Conservation (phyloP, 1,140 invertebrate genomes). For the Aricia agestis region DNA sequence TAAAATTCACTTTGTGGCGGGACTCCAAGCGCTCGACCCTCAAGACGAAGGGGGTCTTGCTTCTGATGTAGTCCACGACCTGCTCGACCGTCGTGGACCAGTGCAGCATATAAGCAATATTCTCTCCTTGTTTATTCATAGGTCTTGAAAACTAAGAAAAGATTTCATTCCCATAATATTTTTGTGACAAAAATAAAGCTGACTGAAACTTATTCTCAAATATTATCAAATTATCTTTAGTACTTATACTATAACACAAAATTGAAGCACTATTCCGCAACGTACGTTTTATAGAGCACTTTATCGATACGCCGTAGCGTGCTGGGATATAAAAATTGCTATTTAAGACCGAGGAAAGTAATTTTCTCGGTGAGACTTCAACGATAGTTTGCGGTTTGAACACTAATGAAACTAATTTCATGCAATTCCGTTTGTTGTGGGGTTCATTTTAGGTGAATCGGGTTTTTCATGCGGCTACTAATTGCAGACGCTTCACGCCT, state of each 20-base stretch:
- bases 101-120: too few relatives aligned
- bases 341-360: slow-evolving; percentile 34
- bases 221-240: not conserved
- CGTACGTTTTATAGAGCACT: not conserved
- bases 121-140: too few relatives aligned
- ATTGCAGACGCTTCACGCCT: slow-evolving; percentile 29
- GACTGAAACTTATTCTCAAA: not conserved
- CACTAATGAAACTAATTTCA: slow-evolving; percentile 45
- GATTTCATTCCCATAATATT: too few relatives aligned
- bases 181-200: not conserved
- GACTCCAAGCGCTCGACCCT: too few relatives aligned
- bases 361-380: slow-evolving; percentile 31
- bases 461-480: slow-evolving; percentile 29
- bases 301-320: slow-evolving; percentile 11
- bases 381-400: slow-evolving; percentile 30
- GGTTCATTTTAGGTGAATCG: slow-evolving; percentile 29
- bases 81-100: too few relatives aligned
- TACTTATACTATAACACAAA: slow-evolving; percentile 3
- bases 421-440: slow-evolving; percentile 36
- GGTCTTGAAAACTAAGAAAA: too few relatives aligned
- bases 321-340: slow-evolving; percentile 37
- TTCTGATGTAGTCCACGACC: too few relatives aligned
- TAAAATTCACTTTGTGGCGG: too few relatives aligned
- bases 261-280: not conserved
- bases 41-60: too few relatives aligned